Base-by-base conservation (phyloP, 2,888 invertebrate species). In the Timema cristinae region DNA sequence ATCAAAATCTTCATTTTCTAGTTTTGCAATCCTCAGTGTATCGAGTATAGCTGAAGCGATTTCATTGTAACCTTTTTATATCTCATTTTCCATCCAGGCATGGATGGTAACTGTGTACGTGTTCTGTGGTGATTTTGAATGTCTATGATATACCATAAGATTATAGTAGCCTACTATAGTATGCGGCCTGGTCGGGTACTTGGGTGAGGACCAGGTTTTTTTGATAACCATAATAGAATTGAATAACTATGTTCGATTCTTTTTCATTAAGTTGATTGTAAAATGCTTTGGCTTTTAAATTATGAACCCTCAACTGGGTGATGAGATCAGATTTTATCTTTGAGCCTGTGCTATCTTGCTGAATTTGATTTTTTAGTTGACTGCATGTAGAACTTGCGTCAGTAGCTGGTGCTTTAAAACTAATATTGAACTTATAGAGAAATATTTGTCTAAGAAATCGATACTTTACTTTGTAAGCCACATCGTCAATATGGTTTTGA, bases 371-470 rank as follows among this genome's bases (percentile, higher is more conserved):
- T 49, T 67, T 50, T 5, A 67, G 5, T 67, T 50, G 67, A 50
- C 48, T 49, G 10, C 50, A 67, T 50, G 67, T n/a, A 67, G 67
- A 67, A 49, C 67, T 50, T 50, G 67, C 67, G 50, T 67, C 50
- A 11, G 15, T 67, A 67, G 67, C 50, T 50, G 67, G 67, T 50
- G 2, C 50, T 7, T 67, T 67, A 9, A 67, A 67, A 67, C 67
- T 9, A 50, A 67, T 67, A 50, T 48, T 67, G 66, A 56, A 56
- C 7, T 56, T 56, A 16, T n/a, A 56, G 7, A n/a, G 56, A 11
- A 56, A 56, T 56, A 56, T 56, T 56, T 2, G 10, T 56, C 5
- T 56, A 16, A 56, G 16, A 56, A 56, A 56, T 56, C 2, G 56
- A 1, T 56, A 56, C n/a, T 56, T 56, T 6, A 56, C 56, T 2